Base-by-base conservation (phyloP, 2,888 invertebrate genomes). In the Spisula solida region DNA sequence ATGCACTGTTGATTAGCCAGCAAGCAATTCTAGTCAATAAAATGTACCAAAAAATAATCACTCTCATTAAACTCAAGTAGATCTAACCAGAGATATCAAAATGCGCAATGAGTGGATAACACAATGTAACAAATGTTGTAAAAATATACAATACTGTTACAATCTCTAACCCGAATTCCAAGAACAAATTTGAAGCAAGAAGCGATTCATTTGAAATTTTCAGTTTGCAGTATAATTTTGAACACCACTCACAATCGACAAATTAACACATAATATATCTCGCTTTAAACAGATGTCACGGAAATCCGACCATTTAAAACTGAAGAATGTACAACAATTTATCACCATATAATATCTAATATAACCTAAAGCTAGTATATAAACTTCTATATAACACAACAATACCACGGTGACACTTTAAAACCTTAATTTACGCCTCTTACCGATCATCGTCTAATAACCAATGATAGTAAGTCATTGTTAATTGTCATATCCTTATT, bases 301-400 rank as follows among this genome's bases (percentile, higher is more conserved):
- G 82, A 82, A 82, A 66, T 82, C 82, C 82, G 34, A 14, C 66
- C 34, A 56, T 66, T 25, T 25, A 20, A 75, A 75, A 75, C 18
- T 34, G 75, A 75, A 75, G 75, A 75, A 34, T 31, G 75, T 75
- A 31, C 16, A 34, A 34, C 34, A 75, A 31, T 75, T 75, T 31
- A 75, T 75, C 75, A 75, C 31, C 34, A 34, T 31, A 75, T 75
- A 31, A 75, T 34, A 34, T 75, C 25, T 66, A 66, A 66, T n/a
- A 16, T 75, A 75, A 12, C 75, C 31, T 75, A 34, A 31, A 75
- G 75, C 75, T 75, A 34, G 25, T 75, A 31, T 34, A 75, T 75
- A 75, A 2, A 75, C 31, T 34, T 75, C 6, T 75, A 75, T 75
- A 31, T 75, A 31, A 75, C 31, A 34, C 14, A 70, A 66, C 60